Evolutionary conservation across 1,140 invertebrate species (phyloP).

Genomic region (Ladona fulva): DNA sequence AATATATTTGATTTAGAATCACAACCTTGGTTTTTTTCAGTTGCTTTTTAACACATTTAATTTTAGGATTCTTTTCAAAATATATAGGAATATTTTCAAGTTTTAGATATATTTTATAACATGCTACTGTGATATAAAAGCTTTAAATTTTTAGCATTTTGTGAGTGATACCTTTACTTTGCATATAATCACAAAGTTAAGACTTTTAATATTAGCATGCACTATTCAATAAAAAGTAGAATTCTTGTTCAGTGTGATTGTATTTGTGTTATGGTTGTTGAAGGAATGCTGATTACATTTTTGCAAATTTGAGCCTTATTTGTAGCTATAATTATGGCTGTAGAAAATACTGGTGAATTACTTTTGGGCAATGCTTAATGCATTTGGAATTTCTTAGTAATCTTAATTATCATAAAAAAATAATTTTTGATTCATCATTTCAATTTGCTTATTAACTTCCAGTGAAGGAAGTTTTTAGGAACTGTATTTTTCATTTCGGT

Average conservation of each 20-base stretch:
- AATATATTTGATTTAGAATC: background rate
- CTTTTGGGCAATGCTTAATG: conserved; percentile 2
- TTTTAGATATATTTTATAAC: background rate
- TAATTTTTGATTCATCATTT: conserved; percentile 13
- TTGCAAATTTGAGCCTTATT: background rate
- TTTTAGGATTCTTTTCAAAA: background rate
- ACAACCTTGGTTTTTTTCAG: background rate
- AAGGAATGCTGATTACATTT: background rate
- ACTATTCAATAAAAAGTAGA: background rate
- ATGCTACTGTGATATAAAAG: background rate
- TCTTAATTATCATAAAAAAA: background rate
- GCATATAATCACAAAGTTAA: background rate
- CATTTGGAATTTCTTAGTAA: conserved; percentile 17
- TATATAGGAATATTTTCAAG: background rate
- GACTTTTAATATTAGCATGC: background rate
- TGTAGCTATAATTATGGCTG: background rate
- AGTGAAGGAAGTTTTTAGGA: conserved; percentile 7
- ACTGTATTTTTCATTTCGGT: conserved; percentile 37
- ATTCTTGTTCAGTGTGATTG: background rate
- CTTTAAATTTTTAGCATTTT: background rate
- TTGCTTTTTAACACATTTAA: background rate
- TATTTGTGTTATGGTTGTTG: background rate
- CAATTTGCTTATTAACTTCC: conserved; percentile 13
- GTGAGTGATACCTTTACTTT: background rate
- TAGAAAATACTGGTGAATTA: background rate